Conservation (phyloP, 2,797 vertebrate genomes). For the Oceanodroma leucorhoa region DNA sequence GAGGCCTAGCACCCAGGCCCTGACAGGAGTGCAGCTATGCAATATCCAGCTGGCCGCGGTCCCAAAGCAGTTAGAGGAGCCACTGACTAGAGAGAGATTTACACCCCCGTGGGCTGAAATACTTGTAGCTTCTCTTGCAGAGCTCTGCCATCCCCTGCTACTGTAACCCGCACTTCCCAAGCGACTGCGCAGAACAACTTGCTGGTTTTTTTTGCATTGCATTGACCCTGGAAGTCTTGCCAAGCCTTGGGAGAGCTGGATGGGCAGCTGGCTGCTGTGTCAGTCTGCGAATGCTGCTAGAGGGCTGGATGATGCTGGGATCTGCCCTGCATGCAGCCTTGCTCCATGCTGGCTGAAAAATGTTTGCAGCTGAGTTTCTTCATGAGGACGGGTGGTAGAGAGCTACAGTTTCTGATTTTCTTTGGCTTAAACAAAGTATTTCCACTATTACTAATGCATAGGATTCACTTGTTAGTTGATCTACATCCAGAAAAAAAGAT, state of each 20-base stretch:
- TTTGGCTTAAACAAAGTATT: background rate
- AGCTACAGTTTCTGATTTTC: background rate
- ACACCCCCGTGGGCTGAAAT: background rate
- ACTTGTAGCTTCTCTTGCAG: background rate
- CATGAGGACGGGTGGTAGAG: background rate
- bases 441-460: background rate
- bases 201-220: background rate
- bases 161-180: background rate
- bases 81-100: slow-evolving; percentile 13
- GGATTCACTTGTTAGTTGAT: background rate
- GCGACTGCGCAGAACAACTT: background rate
- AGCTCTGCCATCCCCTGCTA: slow-evolving; percentile 3
- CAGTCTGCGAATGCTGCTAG: background rate
- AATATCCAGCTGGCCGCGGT: slow-evolving; percentile 35
- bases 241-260: slow-evolving; percentile 50
- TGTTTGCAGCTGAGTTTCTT: background rate
- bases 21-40: slow-evolving; percentile 24
- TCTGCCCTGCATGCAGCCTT: background rate
- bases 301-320: background rate
- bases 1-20: slow-evolving; percentile 41
- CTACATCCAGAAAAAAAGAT: background rate
- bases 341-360: background rate
- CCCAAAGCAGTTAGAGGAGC: slow-evolving; percentile 8
- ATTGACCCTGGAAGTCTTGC: slow-evolving; percentile 3
- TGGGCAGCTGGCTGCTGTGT: background rate